Evolutionary conservation across 2,888 invertebrate species (phyloP), one percentile per base, ranked within the genome.

Genomic region (Andrena hattorfiana): DNA sequence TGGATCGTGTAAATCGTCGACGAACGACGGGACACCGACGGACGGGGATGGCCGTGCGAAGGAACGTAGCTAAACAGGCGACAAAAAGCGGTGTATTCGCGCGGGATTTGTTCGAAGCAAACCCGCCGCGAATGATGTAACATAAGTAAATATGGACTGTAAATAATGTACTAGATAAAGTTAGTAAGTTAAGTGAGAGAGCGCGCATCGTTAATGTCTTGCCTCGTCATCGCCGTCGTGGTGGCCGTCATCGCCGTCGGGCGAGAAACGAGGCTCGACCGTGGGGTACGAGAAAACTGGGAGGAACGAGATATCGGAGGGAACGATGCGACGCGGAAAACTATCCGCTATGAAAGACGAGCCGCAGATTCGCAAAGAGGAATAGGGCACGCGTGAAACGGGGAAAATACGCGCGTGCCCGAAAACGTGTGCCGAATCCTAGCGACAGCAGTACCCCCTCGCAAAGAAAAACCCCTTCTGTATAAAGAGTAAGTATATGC

Each of bases 101-200:
- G 89, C 86, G 91, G 90, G 91, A 90, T 92, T 93, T 91, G 92
- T 91, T 84, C 84, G 82, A 85, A 77, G 90, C 91, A 91, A 92
- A 91, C 91, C 87, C 89, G 87, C 87, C 91, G 56, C 70, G 92
- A 88, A 92, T 93, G 92, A 93, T 94, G 94, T 94, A 94, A 93
- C 91, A 93, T 94, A 94, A 93, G 93, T 93, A 94, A 93, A 94
- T 94, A 94, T 92, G 92, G 90, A 93, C 89, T 94, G 94, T 94
- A 94, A 94, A 94, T 94, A 94, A 92, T 92, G 91, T 93, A 93
- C 91, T 93, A 92, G 92, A 92, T 93, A 92, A 93, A 92, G 89
- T 88, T 89, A 90, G 88, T 89, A 90, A 90, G 90, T 90, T 90
- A 90, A 89, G 88, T 88, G 89, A 81, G 92, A 92, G 91, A 90